A percentile compares a stretch with the other conserved stretches of the same genome.
Conservation (phyloP, 2,888 invertebrate genomes). For the Cephus sareptanus region DNA sequence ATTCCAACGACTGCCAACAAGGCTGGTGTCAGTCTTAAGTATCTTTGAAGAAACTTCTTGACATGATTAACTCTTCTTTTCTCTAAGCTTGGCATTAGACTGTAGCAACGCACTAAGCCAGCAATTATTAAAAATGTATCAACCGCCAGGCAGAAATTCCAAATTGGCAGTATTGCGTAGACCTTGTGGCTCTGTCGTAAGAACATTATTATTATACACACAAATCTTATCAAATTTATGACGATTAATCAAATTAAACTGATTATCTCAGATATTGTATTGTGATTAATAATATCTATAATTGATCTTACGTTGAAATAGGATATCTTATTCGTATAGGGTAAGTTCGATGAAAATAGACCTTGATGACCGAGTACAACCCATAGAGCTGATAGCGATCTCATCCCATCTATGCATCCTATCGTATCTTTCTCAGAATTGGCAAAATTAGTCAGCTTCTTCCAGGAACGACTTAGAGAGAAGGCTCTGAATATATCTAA, state of each 20-base stretch:
- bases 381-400: slow-evolving; percentile 17
- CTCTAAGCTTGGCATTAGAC: slow-evolving; percentile 14
- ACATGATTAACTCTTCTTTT: slow-evolving; percentile 12
- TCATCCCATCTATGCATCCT: slow-evolving; percentile 14
- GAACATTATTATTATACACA: background rate
- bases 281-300: background rate
- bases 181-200: slow-evolving; percentile 12
- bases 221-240: background rate
- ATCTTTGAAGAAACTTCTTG: slow-evolving; percentile 12
- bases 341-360: slow-evolving; percentile 11
- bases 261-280: background rate
- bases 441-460: slow-evolving; percentile 13
- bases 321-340: slow-evolving; percentile 15
- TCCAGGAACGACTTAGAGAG: slow-evolving; percentile 19
- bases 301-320: slow-evolving; percentile 19
- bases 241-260: background rate
- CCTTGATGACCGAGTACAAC: slow-evolving; percentile 16
- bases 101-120: slow-evolving; percentile 17
- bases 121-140: slow-evolving; percentile 19
- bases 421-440: slow-evolving; percentile 4
- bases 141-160: slow-evolving; percentile 18
- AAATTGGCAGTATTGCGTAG: slow-evolving; percentile 10
- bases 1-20: slow-evolving; percentile 70
- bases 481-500: slow-evolving; percentile 10
- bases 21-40: slow-evolving; percentile 71